phyloP scores from a whole-genome alignment of 2,113 vertebrate species.

The Neolamprologus ventralis region DNA sequence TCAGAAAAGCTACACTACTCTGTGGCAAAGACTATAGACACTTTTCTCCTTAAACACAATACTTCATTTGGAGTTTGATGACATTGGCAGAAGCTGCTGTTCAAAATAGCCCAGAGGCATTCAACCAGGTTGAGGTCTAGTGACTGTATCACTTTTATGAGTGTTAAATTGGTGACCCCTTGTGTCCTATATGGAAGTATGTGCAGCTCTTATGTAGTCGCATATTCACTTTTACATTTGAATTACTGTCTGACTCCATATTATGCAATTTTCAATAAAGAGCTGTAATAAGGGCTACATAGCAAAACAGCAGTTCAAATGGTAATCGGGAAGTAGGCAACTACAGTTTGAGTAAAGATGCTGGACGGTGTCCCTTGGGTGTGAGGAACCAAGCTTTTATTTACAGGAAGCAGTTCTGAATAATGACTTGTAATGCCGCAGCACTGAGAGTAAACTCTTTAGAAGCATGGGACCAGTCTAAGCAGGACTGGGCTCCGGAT shows the following conservation, averaged over 20 bases:
- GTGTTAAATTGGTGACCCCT: neutral
- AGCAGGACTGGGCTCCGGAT: slow-evolving; percentile 42
- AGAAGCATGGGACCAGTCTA: slow-evolving; percentile 5
- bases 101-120: neutral
- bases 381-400: neutral
- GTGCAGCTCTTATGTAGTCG: neutral
- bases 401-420: slow-evolving; percentile 20
- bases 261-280: neutral
- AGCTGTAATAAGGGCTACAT: neutral
- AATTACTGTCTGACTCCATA: neutral
- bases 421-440: slow-evolving; percentile 35
- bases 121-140: neutral
- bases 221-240: neutral
- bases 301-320: neutral
- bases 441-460: slow-evolving; percentile 33
- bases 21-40: neutral
- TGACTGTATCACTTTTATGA: neutral
- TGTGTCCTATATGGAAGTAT: neutral
- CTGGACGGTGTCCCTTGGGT: neutral
- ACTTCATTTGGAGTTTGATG: neutral
- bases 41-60: neutral
- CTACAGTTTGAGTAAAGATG: neutral
- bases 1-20: neutral
- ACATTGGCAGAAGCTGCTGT: neutral
- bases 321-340: neutral